These are phyloP conservation scores for Pandion haliaetus DNA, from an alignment of 2,113 vertebrate species.

Conservation along the genomic window DNA sequence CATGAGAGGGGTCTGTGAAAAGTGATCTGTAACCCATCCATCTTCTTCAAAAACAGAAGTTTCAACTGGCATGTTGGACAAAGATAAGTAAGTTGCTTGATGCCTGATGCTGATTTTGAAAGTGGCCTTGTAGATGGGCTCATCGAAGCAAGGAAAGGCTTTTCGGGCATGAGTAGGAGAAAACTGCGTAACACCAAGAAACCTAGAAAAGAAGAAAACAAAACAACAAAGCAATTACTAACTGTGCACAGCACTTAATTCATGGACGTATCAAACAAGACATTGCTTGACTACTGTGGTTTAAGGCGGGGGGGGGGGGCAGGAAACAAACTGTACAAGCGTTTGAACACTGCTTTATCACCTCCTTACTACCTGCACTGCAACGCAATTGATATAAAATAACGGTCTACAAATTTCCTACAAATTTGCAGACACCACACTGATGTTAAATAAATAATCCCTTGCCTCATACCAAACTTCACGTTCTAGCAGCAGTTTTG, in stretches of 20 bases:
- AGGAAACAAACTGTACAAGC: neutral
- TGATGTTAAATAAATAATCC: neutral
- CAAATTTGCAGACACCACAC: neutral
- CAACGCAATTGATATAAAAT: neutral
- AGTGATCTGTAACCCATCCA: constrained; percentile 90
- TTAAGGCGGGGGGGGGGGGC: fast-evolving
- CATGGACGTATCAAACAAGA: neutral
- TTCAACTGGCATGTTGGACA: constrained; percentile 97
- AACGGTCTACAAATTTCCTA: neutral
- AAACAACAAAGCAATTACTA: neutral
- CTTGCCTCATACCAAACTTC: neutral
- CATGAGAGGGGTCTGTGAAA: constrained; percentile 94
- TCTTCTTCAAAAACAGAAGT: constrained; percentile 85
- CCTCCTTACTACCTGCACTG: neutral
- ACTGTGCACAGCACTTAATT: neutral
- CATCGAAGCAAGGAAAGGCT: constrained; percentile 97
- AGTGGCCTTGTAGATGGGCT: constrained; percentile 97
- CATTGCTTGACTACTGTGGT: neutral
- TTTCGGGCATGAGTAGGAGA: constrained; percentile 96
- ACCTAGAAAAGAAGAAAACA: constrained; percentile 73
- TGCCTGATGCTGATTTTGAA: constrained; percentile 93
- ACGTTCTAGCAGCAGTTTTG: neutral
- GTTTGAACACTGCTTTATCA: neutral
- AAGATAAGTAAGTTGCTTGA: constrained; percentile 88
- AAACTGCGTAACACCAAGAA: constrained; percentile 94